Percentiles rank a stretch among this genome's conserved stretches.
Conservation (phyloP, 2,888 invertebrate species). For the Elysia crispata region DNA sequence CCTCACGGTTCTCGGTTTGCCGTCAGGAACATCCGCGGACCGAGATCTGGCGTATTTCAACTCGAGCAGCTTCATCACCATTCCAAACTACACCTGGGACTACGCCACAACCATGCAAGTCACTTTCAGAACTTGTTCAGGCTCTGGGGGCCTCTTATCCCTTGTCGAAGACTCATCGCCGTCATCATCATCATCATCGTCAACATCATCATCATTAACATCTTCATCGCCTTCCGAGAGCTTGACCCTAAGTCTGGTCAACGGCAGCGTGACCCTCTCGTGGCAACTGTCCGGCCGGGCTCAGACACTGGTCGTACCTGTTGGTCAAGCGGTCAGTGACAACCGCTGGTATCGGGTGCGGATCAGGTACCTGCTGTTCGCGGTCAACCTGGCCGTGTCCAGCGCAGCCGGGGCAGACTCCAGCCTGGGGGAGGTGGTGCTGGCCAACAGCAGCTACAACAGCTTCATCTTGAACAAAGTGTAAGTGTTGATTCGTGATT, state of each 20-base stretch:
- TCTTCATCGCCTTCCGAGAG: slow-evolving; percentile 2
- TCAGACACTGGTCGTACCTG: neutral
- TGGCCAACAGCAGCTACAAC: slow-evolving; percentile 44
- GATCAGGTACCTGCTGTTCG: slow-evolving; percentile 22
- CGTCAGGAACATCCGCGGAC: neutral
- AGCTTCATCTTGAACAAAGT: slow-evolving; percentile 13
- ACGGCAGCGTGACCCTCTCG: slow-evolving; percentile 38
- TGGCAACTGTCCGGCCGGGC: slow-evolving; percentile 25
- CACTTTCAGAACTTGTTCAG: slow-evolving; percentile 44
- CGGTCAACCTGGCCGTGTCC: slow-evolving; percentile 29
- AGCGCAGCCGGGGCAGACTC: too few species aligned
- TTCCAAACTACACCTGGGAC: slow-evolving; percentile 41
- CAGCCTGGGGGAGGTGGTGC: neutral
- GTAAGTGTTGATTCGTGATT: neutral
- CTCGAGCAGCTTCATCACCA: slow-evolving; percentile 37
- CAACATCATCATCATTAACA: slow-evolving; percentile 10
- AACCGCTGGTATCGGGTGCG: slow-evolving; percentile 44
- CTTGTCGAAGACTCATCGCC: neutral
- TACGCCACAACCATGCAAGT: slow-evolving; percentile 31
- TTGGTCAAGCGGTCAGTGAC: slow-evolving; percentile 33
- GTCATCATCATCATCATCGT: slow-evolving; percentile 30
- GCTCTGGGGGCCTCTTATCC: slow-evolving; percentile 36
- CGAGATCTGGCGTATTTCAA: slow-evolving; percentile 40
- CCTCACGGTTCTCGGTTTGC: too few species aligned
- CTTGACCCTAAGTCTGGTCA: slow-evolving; percentile 25